Evolutionary conservation across 2,888 invertebrate genomes (phyloP), one percentile per base, ranked within the genome.

Genomic region (Pristionchus entomophagus): DNA sequence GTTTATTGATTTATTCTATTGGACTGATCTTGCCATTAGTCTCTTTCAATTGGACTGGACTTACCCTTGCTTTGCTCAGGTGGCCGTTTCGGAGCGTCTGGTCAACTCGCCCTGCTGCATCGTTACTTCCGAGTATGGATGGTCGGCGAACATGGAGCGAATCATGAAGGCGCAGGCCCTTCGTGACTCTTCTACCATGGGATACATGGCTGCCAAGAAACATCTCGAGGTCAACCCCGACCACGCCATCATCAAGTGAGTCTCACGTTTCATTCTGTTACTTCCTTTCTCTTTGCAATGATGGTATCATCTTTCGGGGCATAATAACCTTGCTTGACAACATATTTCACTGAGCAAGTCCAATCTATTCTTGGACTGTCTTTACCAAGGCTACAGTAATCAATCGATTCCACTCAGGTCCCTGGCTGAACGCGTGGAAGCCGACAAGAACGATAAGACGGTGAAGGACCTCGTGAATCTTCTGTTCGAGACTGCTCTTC

Each of bases 91-190:
- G 0, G 99, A 98, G 95, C 96, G 99, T 93, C 95, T 99, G 89
- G 98, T 99, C 0, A 96, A 97, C 91, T 99, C 98, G 0, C 99
- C 99, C 0, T 99, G 99, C 95, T 99, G 99, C 94, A 99, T 99
- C 93, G 99, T 99, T 84, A 99, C 99, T 0, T 97, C 97, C 0
- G 98, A 99, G 94, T 99, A 97, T 93, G 99, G 99, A 81, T 99
- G 99, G 99, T 97, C 98, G 0, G 99, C 99, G 0, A 99, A 99
- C 95, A 99, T 99, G 99, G 99, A 99, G 94, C 96, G 99, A 88
- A 99, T 99, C 95, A 99, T 99, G 99, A 99, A 99, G 95, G 99
- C 99, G 0, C 99, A 99, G 94, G 99, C 99, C 62, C 96, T 99
- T 22, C 95, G 98, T 49, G 99, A 99, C 94, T 96, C 97, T 0